Conservation (phyloP, 2,888 invertebrate species). For the Malthinus flaveolus region DNA sequence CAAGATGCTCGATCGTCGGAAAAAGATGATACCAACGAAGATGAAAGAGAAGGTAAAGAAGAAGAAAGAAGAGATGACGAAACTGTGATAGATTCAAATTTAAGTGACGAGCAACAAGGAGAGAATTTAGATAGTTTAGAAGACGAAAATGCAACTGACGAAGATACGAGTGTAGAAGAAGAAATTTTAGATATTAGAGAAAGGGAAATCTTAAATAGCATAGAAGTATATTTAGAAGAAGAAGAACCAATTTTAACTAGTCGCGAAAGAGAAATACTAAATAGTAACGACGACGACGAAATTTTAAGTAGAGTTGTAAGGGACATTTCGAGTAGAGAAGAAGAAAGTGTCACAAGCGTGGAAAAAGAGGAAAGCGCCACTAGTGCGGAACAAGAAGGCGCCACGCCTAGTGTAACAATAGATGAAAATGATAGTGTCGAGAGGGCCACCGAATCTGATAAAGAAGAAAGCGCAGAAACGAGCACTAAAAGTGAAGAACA, state of each 20-base stretch:
- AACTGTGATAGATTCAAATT: conserved; percentile 20
- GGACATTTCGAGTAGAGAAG: conserved; percentile 28
- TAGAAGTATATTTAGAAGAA: conserved; percentile 20
- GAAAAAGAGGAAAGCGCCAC: conserved; percentile 17
- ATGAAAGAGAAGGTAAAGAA: conserved; percentile 33
- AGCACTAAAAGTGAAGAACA: conserved; percentile 33
- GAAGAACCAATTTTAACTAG: conserved; percentile 18
- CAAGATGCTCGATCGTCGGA: conserved; percentile 32
- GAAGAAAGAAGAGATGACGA: conserved; percentile 31
- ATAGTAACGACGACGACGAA: background rate
- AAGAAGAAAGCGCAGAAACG: conserved; percentile 6
- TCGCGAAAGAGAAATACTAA: conserved; percentile 1
- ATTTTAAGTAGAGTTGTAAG: conserved; percentile 28
- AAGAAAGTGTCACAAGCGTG: conserved; percentile 30
- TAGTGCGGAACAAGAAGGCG: conserved; percentile 2
- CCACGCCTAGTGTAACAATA: conserved; percentile 17
- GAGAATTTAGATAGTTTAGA: conserved; percentile 26
- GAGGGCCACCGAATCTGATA: conserved; percentile 11
- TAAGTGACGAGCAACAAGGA: conserved; percentile 38
- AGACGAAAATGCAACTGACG: conserved; percentile 41
- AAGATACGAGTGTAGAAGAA: conserved; percentile 37
- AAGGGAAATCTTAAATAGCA: conserved; percentile 5
- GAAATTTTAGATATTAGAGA: conserved; percentile 28
- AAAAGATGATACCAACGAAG: conserved; percentile 35
- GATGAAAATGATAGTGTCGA: conserved; percentile 25